Evolutionary conservation across 2,797 vertebrate genomes (phyloP).

Genomic region (Orientallactaga sibirica): DNA sequence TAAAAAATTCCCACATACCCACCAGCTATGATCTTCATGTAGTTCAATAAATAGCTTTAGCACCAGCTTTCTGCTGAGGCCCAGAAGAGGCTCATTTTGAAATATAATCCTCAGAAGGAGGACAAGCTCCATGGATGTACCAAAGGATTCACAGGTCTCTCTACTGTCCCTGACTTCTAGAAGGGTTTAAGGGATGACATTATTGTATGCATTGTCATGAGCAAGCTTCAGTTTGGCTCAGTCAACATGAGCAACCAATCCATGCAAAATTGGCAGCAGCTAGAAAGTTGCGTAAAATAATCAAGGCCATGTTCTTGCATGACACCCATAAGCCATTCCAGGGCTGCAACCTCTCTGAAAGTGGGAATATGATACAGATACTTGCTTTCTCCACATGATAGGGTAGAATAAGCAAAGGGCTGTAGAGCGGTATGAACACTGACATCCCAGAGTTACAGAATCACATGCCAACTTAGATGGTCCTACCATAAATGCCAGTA

Average conservation of each 20-base stretch:
- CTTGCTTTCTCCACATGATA: conserved; percentile 93
- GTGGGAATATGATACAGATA: conserved; percentile 95
- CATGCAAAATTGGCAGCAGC: conserved; percentile 94
- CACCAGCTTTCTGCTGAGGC: neutral
- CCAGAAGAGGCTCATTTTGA: neutral
- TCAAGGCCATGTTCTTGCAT: conserved; percentile 93
- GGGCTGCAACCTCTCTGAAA: conserved; percentile 95
- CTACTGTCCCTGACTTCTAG: neutral
- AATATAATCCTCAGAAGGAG: neutral
- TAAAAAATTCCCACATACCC: too few relatives aligned
- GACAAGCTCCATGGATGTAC: neutral
- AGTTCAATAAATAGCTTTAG: neutral
- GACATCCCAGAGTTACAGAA: conserved; percentile 94
- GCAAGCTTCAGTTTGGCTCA: conserved; percentile 91
- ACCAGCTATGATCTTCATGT: neutral
- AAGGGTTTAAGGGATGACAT: neutral
- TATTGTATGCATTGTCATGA: conserved; percentile 88
- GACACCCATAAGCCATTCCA: conserved; percentile 95
- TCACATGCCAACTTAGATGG: conserved; percentile 94
- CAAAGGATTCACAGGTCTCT: neutral
- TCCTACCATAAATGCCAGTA: conserved; percentile 94
- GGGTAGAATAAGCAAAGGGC: conserved; percentile 90
- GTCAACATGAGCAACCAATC: conserved; percentile 93
- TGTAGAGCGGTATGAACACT: conserved; percentile 91
- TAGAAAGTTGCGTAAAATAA: conserved; percentile 96